These are phyloP conservation scores for Leptonema lineaticorne DNA, from an alignment of 1,140 invertebrate genomes.

Conservation along the genomic window DNA sequence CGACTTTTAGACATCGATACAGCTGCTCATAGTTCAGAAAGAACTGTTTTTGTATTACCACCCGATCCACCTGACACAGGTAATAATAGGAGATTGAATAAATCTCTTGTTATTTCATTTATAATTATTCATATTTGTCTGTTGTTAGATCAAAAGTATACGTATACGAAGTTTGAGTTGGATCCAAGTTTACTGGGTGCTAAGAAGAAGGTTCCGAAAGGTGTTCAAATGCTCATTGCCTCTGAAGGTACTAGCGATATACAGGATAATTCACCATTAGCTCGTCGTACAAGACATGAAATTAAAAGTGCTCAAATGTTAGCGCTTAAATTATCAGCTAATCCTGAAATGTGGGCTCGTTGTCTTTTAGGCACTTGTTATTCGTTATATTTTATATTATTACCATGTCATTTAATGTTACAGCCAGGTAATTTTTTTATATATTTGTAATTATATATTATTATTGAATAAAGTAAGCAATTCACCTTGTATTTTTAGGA, in stretches of 20 bases:
- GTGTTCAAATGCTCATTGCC: conserved; percentile 18
- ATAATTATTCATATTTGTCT: conserved; percentile 13
- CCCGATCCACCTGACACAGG: conserved; percentile 71
- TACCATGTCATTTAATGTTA: conserved; percentile 67
- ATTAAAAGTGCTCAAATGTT: conserved; percentile 88
- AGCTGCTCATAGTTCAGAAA: conserved; percentile 61
- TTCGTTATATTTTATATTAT: conserved; percentile 96
- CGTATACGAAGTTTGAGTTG: conserved; percentile 58
- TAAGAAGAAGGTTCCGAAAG: conserved; percentile 17
- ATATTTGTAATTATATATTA: not conserved
- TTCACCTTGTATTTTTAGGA: conserved; percentile 56
- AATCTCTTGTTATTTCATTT: not conserved
- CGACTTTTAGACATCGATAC: conserved; percentile 73
- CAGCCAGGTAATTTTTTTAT: conserved; percentile 42
- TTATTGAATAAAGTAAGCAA: not conserved
- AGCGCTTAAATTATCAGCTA: conserved; percentile 72
- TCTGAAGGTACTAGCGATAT: conserved; percentile 9
- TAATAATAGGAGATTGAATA: too few species aligned
- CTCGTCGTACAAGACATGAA: conserved; percentile 91
- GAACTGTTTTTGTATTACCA: conserved; percentile 94
- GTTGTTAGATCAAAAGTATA: conserved; percentile 52
- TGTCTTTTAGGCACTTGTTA: conserved; percentile 85
- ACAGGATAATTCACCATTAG: conserved; percentile 84
- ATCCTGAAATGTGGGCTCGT: conserved; percentile 88
- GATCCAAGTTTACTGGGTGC: conserved; percentile 51